Base-by-base conservation (phyloP, 35 echinoderm and acorn worm species). In the Heliocidaris erythrogramma region DNA sequence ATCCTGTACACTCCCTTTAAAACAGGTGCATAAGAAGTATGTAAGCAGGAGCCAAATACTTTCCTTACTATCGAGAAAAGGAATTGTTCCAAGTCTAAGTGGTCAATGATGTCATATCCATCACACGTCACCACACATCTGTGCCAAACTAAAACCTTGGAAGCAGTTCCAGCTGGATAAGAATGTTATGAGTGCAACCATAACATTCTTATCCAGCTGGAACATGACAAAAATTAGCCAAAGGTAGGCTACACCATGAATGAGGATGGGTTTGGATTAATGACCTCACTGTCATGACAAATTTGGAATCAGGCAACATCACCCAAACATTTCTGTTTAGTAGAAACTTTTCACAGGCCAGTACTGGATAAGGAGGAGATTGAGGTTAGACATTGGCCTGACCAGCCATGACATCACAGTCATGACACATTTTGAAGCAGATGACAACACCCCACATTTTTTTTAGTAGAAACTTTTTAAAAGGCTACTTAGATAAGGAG, bases 31-130 rank as follows among this genome's bases (percentile, higher is more conserved):
- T 78, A 27, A 18, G 27, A 78, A 78, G 65, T 27, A 78, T 78
- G 65, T n/a, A 18, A 6, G n/a, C 27, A 27, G 21, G 21, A 78
- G 65, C 65, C 65, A 78, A 78, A 78, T 2, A 78, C 65, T 78
- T 78, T 78, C 6, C 65, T 52, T 24, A n/a, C 5, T n/a, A n/a
- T 24, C 65, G n/a, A 78, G 21, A n/a, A 78, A 78, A 56, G 52
- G 14, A 78, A 78, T 78, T 24, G 14, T 4, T 78, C 65, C 65
- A 78, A 78, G 17, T 78, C 27, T 27, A 8, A n/a, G 65, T 78
- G 65, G 65, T 78, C 27, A n/a, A 78, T 78, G 65, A 78, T 78
- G 65, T n/a, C 65, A 78, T n/a, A 78, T 78, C 65, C 65, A 78
- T n/a, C 18, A 27, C 21, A 27, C 65, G 17, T 78, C 65, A 78